Percentiles rank a stretch among this genome's conserved stretches.
Conservation (phyloP, 2,888 invertebrate genomes). For the Tenthredo mesomela region DNA sequence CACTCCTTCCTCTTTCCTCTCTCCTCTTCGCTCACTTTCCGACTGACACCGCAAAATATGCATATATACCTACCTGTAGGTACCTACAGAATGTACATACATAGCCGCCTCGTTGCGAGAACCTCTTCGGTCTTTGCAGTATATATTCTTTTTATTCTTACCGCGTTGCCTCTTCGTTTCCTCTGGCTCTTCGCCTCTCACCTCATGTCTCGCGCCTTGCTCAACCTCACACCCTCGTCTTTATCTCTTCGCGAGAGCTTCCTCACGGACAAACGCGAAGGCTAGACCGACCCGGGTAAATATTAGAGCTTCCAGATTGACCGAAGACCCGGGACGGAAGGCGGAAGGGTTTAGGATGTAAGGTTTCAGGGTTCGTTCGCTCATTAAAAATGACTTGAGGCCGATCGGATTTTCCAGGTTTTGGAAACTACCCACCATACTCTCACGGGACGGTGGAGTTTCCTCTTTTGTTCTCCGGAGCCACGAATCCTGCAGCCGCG, state of each 20-base stretch:
- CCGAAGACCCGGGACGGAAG: conserved; percentile 44
- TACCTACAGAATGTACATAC: not conserved
- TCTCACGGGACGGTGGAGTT: not conserved
- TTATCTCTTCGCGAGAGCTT: conserved; percentile 10
- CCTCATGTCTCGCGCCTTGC: not conserved
- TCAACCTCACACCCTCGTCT: conserved; percentile 36
- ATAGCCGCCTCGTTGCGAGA: not conserved
- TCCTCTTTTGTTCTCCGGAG: not conserved
- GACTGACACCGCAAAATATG: conserved; percentile 66
- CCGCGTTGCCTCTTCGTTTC: conserved; percentile 2
- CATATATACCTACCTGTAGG: conserved; percentile 40
- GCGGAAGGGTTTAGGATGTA: conserved; percentile 54
- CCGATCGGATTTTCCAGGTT: conserved; percentile 44
- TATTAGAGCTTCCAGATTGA: conserved; percentile 54
- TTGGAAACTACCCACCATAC: conserved; percentile 17
- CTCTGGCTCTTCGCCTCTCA: conserved; percentile 6
- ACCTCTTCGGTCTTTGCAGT: conserved; percentile 31
- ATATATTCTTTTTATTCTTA: conserved; percentile 37
- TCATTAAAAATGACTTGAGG: conserved; percentile 50
- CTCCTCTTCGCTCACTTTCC: conserved; percentile 68
- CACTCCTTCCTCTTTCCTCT: not conserved
- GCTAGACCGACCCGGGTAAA: conserved; percentile 38
- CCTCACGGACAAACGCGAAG: conserved; percentile 16
- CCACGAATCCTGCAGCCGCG: not conserved
- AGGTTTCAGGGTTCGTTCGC: conserved; percentile 33